Evolutionary conservation across 2,113 vertebrate species (phyloP), one percentile per base, ranked within the genome.

Genomic region (Sceloporus tristichus): DNA sequence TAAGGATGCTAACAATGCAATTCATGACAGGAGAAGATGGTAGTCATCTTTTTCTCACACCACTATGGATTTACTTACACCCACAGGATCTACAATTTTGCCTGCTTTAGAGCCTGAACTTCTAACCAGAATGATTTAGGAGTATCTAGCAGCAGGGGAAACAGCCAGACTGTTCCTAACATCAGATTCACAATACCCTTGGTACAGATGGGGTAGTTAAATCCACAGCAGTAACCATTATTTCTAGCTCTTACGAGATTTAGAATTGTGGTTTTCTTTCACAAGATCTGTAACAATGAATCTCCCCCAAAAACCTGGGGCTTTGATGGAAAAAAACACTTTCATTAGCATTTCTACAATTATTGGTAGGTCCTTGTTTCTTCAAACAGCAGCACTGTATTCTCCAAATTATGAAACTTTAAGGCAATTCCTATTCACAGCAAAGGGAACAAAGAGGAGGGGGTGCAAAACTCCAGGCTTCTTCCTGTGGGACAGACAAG

Each of bases 381-480:
- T 86, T 86, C 91, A 93, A 91, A 89, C 18, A 74, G 89, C 92
- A 92, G 90, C 82, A 90, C 86, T 91, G 89, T 91, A 92, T 92
- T 92, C 92, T 85, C 90, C 94, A 94, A 91, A 92, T 92, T 90
- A 94, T 92, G 93, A 94, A 87, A 92, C 91, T 87, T 94, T 94
- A 95, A 95, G 94, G 96, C 94, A 95, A 95, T 56, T 40, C 90
- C 94, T 86, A 85, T 95, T 94, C 91, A 92, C 79, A 93, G 76
- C 71, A 89, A 93, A 94, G 84, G 91, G 93, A 89, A 92, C 82
- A 85, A 90, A 91, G 86, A 94, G 89, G 85, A 73, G 88, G 73
- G 53, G 90, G 79, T 73, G 87, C 93, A 93, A 92, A 91, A 92
- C 92, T 78, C 79, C 90, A 94, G 89, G 86, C 76, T 96, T 95